phyloP scores from a whole-genome alignment of 2,113 vertebrate species.

The Nibea coibor region DNA sequence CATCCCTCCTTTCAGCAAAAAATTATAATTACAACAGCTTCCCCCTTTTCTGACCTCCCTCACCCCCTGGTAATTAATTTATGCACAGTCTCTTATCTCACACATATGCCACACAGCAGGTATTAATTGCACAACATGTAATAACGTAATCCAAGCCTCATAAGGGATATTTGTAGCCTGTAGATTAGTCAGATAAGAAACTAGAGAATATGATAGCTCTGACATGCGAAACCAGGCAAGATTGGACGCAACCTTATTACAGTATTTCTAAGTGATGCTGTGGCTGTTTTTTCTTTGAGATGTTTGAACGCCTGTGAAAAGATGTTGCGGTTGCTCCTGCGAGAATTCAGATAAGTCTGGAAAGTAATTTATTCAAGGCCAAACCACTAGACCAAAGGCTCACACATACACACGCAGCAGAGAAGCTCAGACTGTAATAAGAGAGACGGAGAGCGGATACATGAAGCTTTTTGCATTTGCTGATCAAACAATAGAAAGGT shows the following conservation, averaged over 20 bases:
- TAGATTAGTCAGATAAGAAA: background rate
- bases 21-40: background rate
- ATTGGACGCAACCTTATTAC: background rate
- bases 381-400: slow-evolving; percentile 22
- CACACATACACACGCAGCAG: background rate
- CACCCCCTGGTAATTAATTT: background rate
- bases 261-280: background rate
- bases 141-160: background rate
- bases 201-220: background rate
- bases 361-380: slow-evolving; percentile 43
- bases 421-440: slow-evolving; percentile 16
- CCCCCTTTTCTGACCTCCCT: background rate
- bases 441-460: slow-evolving; percentile 10
- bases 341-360: slow-evolving; percentile 22
- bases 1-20: background rate
- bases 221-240: background rate
- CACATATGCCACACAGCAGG: background rate
- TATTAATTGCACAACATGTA: background rate
- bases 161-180: background rate
- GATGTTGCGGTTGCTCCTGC: slow-evolving; percentile 11
- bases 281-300: slow-evolving; percentile 2
- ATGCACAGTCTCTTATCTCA: background rate
- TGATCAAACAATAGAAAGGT: slow-evolving; percentile 43
- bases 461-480: slow-evolving; percentile 14
- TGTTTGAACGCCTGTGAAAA: slow-evolving; percentile 21